Percentiles rank a stretch among this genome's conserved stretches.
Evolutionary conservation across 2,113 vertebrate genomes (phyloP).

Genomic region (Hemiscyllium ocellatum): DNA sequence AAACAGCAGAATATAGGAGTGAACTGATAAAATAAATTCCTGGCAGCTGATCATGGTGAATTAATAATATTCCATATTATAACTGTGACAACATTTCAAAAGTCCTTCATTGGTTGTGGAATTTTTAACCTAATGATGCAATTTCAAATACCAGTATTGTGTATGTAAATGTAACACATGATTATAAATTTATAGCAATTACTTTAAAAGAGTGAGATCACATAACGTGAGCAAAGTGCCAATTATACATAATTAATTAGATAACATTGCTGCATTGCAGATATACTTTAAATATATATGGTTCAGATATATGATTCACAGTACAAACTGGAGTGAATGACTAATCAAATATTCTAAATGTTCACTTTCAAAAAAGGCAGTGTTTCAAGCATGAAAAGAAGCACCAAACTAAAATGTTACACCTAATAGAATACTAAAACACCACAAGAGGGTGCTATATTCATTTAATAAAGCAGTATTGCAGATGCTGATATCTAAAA

Average conservation of each 20-base stretch:
- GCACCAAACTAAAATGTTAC: background rate
- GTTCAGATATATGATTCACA: background rate
- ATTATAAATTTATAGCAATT: background rate
- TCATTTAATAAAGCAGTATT: background rate
- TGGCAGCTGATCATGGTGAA: background rate
- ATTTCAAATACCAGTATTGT: background rate
- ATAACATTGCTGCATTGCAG: background rate
- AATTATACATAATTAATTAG: background rate
- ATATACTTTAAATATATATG: background rate
- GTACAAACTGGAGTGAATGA: background rate
- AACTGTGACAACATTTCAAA: background rate
- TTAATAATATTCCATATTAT: background rate
- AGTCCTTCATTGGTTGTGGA: background rate
- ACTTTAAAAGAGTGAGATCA: background rate
- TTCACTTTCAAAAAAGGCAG: background rate
- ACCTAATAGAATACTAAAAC: background rate
- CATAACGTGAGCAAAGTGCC: background rate
- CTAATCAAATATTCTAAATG: background rate
- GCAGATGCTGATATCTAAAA: background rate
- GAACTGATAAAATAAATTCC: background rate
- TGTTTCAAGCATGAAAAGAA: background rate
- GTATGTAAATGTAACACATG: background rate
- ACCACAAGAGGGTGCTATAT: conserved; percentile 20
- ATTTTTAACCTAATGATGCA: background rate
- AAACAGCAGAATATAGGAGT: background rate